Base-by-base conservation (phyloP, 2,113 vertebrate species). In the Planiliza haematocheilus region DNA sequence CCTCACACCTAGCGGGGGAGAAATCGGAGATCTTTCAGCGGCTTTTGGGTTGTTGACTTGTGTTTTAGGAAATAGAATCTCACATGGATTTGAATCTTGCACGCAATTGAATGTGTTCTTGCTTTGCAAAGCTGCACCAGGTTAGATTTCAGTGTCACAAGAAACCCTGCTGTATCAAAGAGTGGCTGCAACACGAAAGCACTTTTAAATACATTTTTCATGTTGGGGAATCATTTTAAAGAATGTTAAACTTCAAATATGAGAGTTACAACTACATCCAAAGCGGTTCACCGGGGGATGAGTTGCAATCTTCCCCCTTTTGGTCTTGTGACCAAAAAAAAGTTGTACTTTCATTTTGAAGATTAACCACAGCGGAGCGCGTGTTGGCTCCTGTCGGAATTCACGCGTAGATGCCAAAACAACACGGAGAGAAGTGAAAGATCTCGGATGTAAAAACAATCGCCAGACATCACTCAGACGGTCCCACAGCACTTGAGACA, bases 1-100 rank as follows among this genome's bases (percentile, higher is more conserved):
- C 30, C 17, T 10, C 7, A 7, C 37, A 64, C 41, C 61, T 49
- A 30, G 50, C 49, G 70, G 51, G 43, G 42, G 48, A 46, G 21
- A 69, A 51, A 68, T 59, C 46, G n/a, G 51, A 61, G 55, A 75
- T 65, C 51, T 81, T 55, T 66, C 58, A 55, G 10, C 57, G 43
- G 53, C 48, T 16, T 60, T n/a, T 59, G 20, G 52, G 53, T 11
- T 10, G 48, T n/a, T 56, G 11, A 64, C 36, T 58, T 49, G 12
- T 42, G 51, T 60, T 11, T 21, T 46, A 52, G 14, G 18, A 21
- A 60, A 37, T 34, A n/a, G 45, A 34, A 52, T 46, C 9, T 46
- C 16, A 1, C 46, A 1, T 0, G 46, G 21, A 16, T 4, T 2
- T 4, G 8, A 7, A 60, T 61, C n/a, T n/a, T n/a, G n/a, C n/a